Evolutionary conservation across 1,140 invertebrate species (phyloP), one percentile per base, ranked within the genome.

Genomic region (Neodiprion pinetum): DNA sequence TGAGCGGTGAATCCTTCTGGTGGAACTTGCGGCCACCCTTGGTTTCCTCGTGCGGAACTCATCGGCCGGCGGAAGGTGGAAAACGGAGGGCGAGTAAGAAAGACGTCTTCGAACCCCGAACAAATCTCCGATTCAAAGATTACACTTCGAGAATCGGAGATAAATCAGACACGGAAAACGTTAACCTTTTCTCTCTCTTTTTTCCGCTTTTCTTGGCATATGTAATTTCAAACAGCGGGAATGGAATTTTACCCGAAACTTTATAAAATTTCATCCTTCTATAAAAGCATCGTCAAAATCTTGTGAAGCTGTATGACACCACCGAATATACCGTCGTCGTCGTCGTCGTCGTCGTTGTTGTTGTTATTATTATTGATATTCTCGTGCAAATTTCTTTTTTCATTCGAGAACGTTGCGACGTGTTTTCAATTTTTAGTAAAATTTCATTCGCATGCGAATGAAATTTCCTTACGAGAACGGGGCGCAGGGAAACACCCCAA

Each of bases 121-220:
- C 53, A 61, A 61, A 61, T 61, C 53, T 61, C 53, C n/a, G 11
- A 61, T 61, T 61, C 53, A 61, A 61, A 61, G 53, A 61, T 61
- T 61, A 61, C 53, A 61, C n/a, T 61, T 61, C 53, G 11, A 61
- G 53, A 9, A 61, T 61, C 53, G 11, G 11, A 17, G 53, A 12
- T 14, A 61, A 61, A 5, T 61, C 53, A 61, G 11, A 61, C 53
- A 61, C 4, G 11, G 53, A 61, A 61, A 61, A 61, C n/a, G 53
- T 61, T 17, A 9, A 61, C 9, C 53, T 61, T 61, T 61, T 40
- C 28, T 40, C 28, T 40, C 28, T 40, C 5, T 40, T 40, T 40
- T 40, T 40, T 40, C 28, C 28, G 5, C 28, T 5, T 40, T 40
- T 40, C 5, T 40, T 40, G 28, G 28, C 28, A 40, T 5, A 40